Evolutionary conservation across 2,888 invertebrate species (phyloP).

Genomic region (Neoscelio sp.): DNA sequence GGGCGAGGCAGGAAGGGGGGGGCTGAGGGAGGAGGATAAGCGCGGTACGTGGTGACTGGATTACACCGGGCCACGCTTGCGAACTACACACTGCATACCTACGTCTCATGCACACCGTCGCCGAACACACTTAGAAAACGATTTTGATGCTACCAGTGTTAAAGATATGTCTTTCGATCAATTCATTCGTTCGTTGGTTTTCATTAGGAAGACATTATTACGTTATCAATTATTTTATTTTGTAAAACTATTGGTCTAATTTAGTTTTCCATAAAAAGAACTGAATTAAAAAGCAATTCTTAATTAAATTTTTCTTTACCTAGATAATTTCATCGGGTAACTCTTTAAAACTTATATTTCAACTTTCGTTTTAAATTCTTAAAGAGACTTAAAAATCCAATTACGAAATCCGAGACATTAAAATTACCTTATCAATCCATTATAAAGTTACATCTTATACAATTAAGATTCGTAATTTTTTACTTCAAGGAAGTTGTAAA

Average conservation of each 20-base stretch:
- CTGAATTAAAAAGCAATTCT: too few species aligned
- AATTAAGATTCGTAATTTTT: constrained; percentile 52
- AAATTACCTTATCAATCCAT: constrained; percentile 55
- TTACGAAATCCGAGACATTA: constrained; percentile 44
- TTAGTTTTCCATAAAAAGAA: too few species aligned
- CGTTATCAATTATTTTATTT: too few species aligned
- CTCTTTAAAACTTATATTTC: constrained; percentile 45
- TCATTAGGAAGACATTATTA: too few species aligned
- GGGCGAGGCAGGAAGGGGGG: constrained; percentile 71
- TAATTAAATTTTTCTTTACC: constrained; percentile 32
- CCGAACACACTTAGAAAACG: constrained; percentile 35
- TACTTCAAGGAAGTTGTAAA: constrained; percentile 45
- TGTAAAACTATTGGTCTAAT: too few species aligned
- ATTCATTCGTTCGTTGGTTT: constrained; percentile 3
- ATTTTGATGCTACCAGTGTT: constrained; percentile 21
- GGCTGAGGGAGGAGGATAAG: constrained; percentile 79
- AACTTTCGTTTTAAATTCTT: constrained; percentile 44
- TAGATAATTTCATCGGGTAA: constrained; percentile 26
- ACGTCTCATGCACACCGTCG: constrained; percentile 27
- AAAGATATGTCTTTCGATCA: constrained; percentile 24
- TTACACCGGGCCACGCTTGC: constrained; percentile 79
- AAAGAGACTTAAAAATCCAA: constrained; percentile 39
- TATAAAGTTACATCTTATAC: constrained; percentile 56
- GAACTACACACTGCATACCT: constrained; percentile 45
- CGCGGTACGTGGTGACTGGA: constrained; percentile 81